phyloP scores from a whole-genome alignment of 2,888 invertebrate genomes.

The Protula sp. region DNA sequence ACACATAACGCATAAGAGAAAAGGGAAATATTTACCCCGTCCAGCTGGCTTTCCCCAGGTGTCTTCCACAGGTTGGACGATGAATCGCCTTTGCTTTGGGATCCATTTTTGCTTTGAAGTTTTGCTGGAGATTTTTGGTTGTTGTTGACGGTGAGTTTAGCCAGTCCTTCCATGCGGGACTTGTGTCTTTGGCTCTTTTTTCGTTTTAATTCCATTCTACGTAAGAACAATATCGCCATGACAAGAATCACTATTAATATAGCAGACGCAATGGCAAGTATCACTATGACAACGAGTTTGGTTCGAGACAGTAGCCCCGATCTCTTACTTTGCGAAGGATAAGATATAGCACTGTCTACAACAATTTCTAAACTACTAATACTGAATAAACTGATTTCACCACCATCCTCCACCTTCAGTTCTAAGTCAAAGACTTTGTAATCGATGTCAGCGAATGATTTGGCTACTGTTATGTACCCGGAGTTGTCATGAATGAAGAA shows the following conservation, averaged over 20 bases:
- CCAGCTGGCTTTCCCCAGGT: too few relatives aligned
- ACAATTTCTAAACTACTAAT: conserved; percentile 5
- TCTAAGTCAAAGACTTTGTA: conserved; percentile 3
- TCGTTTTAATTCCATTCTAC: conserved; percentile 5
- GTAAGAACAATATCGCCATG: conserved; percentile 5
- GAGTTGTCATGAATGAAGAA: conserved; percentile 4
- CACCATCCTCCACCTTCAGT: conserved; percentile 7
- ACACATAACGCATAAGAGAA: too few relatives aligned
- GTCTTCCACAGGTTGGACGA: too few relatives aligned
- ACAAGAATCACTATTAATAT: conserved; percentile 9
- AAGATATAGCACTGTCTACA: conserved; percentile 7
- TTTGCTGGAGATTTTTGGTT: too few relatives aligned
- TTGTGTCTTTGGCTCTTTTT: conserved; percentile 1
- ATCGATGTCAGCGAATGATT: background rate
- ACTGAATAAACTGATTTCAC: conserved; percentile 1
- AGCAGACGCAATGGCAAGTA: conserved; percentile 7
- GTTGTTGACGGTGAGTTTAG: too few relatives aligned
- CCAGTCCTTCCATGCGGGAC: background rate
- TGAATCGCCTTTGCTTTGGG: too few relatives aligned
- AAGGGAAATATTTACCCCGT: too few relatives aligned
- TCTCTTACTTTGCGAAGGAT: background rate
- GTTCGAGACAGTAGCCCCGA: conserved; percentile 2
- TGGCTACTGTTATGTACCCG: conserved; percentile 3
- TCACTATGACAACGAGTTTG: conserved; percentile 8
- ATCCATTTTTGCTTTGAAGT: too few relatives aligned